Percentiles rank a stretch among this genome's conserved stretches.
Conservation (phyloP, 1,140 invertebrate species). For the Trichoplusia ni region DNA sequence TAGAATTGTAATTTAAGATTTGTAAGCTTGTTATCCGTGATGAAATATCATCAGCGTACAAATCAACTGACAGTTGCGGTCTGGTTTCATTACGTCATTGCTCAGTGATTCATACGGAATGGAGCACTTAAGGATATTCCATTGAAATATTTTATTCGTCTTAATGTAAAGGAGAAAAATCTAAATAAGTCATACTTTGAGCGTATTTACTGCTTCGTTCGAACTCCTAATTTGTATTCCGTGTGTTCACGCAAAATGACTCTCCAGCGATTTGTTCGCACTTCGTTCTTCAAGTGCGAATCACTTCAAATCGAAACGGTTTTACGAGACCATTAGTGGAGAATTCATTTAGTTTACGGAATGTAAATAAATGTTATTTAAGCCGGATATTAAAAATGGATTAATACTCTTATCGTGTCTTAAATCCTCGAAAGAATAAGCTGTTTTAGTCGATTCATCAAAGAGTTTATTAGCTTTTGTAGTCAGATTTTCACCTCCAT, state of each 20-base stretch:
- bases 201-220: neutral
- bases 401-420: no score
- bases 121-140: neutral
- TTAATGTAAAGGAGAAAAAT: neutral
- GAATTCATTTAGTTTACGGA: neutral
- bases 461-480: slow-evolving; percentile 12
- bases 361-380: neutral
- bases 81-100: neutral
- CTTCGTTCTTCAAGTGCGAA: slow-evolving; percentile 13
- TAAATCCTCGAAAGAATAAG: slow-evolving; percentile 11
- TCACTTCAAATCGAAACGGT: slow-evolving; percentile 10
- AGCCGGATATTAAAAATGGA: neutral
- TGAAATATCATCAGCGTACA: neutral
- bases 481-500: no score
- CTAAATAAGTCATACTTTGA: neutral
- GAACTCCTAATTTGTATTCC: slow-evolving; percentile 23
- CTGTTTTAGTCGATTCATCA: slow-evolving; percentile 17
- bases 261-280: slow-evolving; percentile 22
- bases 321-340: slow-evolving; percentile 2
- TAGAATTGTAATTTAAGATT: slow-evolving; percentile 21
- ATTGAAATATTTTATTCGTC: neutral
- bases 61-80: neutral
- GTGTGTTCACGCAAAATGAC: slow-evolving; percentile 7
- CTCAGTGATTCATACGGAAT: neutral
- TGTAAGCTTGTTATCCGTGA: slow-evolving; percentile 8